These are phyloP conservation scores for Marcusenius ussheri DNA, from an alignment of 2,113 vertebrate species.

Conservation along the genomic window DNA sequence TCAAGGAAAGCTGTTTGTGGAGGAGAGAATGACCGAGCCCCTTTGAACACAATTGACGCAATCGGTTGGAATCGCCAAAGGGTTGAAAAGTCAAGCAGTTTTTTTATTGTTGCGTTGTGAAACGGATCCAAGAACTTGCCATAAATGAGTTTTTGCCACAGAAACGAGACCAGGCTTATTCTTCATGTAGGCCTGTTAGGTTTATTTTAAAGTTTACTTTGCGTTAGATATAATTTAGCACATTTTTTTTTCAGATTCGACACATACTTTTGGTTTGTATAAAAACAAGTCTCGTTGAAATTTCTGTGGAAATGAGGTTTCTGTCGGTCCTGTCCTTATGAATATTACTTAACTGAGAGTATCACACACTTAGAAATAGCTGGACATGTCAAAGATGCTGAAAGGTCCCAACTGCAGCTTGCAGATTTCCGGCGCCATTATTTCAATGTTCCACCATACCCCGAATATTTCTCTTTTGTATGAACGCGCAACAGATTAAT, in stretches of 20 bases:
- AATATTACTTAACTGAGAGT: neutral
- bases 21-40: constrained; percentile 26
- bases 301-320: neutral
- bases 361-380: neutral
- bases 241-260: neutral
- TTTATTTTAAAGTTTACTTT: neutral
- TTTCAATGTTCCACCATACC: neutral
- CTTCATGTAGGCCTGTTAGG: neutral
- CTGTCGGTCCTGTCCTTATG: neutral
- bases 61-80: constrained; percentile 55
- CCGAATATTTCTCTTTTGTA: neutral
- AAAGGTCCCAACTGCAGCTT: neutral
- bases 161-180: neutral
- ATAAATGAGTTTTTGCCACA: constrained; percentile 22
- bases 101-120: constrained; percentile 31
- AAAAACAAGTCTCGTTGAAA: neutral
- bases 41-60: constrained; percentile 43
- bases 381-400: neutral
- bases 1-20: constrained; percentile 36
- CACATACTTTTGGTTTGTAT: neutral
- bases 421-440: neutral
- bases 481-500: neutral
- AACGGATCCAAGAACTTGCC: constrained; percentile 27
- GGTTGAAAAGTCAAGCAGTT: constrained; percentile 67
- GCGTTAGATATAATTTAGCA: neutral